These are phyloP conservation scores for Hirudinaria manillensis DNA, from an alignment of 2,888 invertebrate genomes.

Conservation along the genomic window DNA sequence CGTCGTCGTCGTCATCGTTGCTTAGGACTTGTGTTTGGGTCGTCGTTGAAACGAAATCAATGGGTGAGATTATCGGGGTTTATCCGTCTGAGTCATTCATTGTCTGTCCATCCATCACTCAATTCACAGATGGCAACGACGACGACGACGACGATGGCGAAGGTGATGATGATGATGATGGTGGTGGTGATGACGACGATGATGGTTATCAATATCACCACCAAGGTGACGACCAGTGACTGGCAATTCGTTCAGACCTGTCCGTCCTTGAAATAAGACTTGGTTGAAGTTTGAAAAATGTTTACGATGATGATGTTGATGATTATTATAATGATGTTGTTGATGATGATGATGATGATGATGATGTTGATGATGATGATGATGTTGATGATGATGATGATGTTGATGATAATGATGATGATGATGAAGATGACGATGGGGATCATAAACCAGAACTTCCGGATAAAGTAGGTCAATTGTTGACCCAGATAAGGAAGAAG, in stretches of 20 bases:
- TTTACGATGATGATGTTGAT: constrained; percentile 11
- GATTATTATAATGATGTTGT: neutral
- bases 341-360: neutral
- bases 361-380: neutral
- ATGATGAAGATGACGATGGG: neutral
- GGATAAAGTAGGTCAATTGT: too few relatives aligned
- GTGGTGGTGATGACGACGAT: constrained; percentile 24
- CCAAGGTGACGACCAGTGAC: constrained; percentile 13
- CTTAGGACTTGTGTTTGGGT: too few relatives aligned
- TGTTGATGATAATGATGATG: neutral
- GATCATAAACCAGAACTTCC: neutral
- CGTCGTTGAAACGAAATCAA: too few relatives aligned
- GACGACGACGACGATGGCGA: neutral
- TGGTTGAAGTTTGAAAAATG: too few relatives aligned
- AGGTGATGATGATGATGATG: constrained; percentile 18
- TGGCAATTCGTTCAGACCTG: too few relatives aligned
- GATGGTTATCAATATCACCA: constrained; percentile 14
- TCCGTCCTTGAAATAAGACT: too few relatives aligned
- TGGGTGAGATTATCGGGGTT: too few relatives aligned
- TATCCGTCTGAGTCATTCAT: too few relatives aligned
- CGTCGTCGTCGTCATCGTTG: neutral
- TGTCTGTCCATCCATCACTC: too few relatives aligned
- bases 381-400: neutral
- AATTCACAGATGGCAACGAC: neutral
- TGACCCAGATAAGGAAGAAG: too few relatives aligned